Percentiles rank a stretch among this genome's conserved stretches.
Evolutionary conservation across 2,797 vertebrate genomes (phyloP).

Genomic region (Chelidonichthys spinosus): DNA sequence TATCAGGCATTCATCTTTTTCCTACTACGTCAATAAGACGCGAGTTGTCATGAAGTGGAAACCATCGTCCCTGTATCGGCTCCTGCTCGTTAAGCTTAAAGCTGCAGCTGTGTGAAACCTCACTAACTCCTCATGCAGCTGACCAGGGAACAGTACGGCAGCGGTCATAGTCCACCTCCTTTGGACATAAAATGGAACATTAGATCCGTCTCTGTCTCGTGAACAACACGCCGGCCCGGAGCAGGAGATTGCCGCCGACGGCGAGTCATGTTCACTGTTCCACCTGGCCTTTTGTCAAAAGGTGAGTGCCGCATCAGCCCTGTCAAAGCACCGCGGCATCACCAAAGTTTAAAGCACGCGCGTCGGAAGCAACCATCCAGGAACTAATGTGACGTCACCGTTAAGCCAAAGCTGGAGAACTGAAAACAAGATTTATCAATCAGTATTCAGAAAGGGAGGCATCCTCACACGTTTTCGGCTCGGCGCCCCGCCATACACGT

Average conservation of each 20-base stretch:
- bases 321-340: slow-evolving; percentile 14
- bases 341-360: slow-evolving; percentile 13
- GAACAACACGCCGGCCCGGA: neutral
- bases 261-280: slow-evolving; percentile 32
- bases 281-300: slow-evolving; percentile 39
- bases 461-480: neutral
- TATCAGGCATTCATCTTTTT: too few relatives aligned
- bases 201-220: slow-evolving; percentile 36
- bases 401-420: neutral
- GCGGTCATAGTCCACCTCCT: slow-evolving; percentile 19
- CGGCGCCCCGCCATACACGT: slow-evolving; percentile 1
- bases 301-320: slow-evolving; percentile 21
- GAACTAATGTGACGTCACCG: neutral
- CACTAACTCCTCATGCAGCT: slow-evolving; percentile 9
- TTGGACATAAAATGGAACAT: slow-evolving; percentile 42
- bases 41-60: neutral
- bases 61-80: neutral
- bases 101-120: neutral
- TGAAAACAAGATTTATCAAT: slow-evolving; percentile 11
- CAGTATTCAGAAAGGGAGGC: neutral
- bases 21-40: neutral
- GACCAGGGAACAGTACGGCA: slow-evolving; percentile 21
- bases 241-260: slow-evolving; percentile 31
- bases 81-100: neutral
- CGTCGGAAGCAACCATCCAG: too few relatives aligned